A percentile compares a stretch with the other conserved stretches of the same genome.
These are phyloP conservation scores for Lamellibrachia columna DNA, from an alignment of 2,888 invertebrate genomes.

Conservation along the genomic window DNA sequence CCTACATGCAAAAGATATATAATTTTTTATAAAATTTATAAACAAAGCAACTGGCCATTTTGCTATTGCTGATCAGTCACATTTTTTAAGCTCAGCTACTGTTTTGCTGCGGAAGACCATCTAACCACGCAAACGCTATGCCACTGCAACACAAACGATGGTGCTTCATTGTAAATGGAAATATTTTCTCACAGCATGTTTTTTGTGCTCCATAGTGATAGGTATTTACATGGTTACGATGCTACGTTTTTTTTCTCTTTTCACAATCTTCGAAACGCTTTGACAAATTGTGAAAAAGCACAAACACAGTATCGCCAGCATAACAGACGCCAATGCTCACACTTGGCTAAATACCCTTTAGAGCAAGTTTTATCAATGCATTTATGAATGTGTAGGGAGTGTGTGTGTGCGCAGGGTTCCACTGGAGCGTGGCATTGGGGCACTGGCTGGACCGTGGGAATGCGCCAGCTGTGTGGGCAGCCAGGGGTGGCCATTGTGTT, in stretches of 20 bases:
- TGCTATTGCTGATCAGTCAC: not conserved
- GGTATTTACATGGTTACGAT: not conserved
- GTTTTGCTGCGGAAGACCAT: not conserved
- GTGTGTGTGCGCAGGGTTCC: not conserved
- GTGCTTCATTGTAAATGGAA: not conserved
- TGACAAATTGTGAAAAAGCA: constrained; percentile 9
- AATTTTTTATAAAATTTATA: not conserved
- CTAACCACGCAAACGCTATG: not conserved
- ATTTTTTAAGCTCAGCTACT: not conserved
- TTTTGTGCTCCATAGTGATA: not conserved
- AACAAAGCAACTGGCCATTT: not conserved
- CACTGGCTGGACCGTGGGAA: constrained; percentile 1
- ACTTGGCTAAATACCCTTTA: not conserved
- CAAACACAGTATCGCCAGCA: not conserved
- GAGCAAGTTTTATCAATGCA: not conserved
- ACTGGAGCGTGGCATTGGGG: not conserved
- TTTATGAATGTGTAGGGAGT: not conserved
- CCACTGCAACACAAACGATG: not conserved
- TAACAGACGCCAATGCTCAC: not conserved
- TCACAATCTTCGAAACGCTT: not conserved
- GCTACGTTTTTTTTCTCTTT: not conserved
- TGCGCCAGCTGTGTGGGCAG: constrained; percentile 7
- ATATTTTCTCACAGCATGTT: not conserved
- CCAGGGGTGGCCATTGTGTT: not conserved
- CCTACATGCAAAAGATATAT: no score